phyloP scores from a whole-genome alignment of 2,113 vertebrate genomes.

The Eulacestoma nigropectus region DNA sequence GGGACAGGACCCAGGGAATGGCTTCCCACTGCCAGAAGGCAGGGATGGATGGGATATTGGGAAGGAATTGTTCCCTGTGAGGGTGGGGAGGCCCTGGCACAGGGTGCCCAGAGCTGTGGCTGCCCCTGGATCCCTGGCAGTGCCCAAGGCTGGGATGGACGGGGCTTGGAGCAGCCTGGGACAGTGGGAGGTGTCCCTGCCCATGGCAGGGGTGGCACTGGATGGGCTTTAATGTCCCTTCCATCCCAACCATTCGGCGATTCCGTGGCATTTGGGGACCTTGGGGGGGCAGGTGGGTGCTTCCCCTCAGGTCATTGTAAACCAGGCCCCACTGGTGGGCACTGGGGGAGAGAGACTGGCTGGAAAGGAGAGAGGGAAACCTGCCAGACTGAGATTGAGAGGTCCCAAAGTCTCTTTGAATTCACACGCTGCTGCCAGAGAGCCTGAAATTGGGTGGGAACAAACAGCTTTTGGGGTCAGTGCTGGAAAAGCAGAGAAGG shows the following conservation, averaged over 20 bases:
- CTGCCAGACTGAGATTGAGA: neutral
- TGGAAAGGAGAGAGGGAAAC: neutral
- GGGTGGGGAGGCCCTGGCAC: too few relatives aligned
- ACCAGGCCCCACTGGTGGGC: neutral
- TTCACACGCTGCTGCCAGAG: neutral
- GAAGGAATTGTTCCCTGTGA: neutral
- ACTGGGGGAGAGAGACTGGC: neutral
- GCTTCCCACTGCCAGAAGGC: neutral
- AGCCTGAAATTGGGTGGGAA: neutral
- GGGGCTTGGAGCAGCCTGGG: too few relatives aligned
- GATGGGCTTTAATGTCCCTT: fast-evolving
- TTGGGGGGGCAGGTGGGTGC: neutral
- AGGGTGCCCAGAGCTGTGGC: too few relatives aligned
- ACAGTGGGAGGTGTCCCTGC: neutral
- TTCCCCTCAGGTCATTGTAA: fast-evolving
- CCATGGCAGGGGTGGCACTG: neutral
- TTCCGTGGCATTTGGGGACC: neutral
- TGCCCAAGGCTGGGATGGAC: too few relatives aligned
- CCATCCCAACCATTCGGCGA: fast-evolving
- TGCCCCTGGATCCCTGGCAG: too few relatives aligned
- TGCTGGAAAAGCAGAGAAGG: neutral
- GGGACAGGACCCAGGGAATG: neutral
- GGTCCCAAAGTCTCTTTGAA: neutral
- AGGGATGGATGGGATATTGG: neutral
- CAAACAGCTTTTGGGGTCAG: neutral